These are phyloP conservation scores for Zaprionus tsacasi DNA, from an alignment of 1,140 invertebrate genomes.

Conservation along the genomic window DNA sequence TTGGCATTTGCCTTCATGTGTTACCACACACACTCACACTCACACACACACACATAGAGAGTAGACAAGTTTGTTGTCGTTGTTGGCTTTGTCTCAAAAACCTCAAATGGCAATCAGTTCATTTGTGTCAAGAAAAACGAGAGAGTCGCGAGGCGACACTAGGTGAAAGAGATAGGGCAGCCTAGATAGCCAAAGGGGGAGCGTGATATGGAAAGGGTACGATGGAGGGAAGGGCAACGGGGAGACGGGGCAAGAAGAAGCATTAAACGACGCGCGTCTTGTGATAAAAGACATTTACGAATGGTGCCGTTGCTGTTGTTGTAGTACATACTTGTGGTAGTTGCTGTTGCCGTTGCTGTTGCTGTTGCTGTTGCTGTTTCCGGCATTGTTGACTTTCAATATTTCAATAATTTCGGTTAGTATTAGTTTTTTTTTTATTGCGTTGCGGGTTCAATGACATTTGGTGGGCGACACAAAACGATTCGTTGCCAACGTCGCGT, in stretches of 20 bases:
- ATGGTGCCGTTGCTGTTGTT: constrained; percentile 10
- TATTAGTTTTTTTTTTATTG: constrained; percentile 16
- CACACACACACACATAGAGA: neutral
- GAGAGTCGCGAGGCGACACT: constrained; percentile 31
- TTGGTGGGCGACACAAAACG: constrained; percentile 48
- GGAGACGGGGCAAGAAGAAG: neutral
- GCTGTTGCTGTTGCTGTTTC: neutral
- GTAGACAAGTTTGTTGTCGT: constrained; percentile 6
- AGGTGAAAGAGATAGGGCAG: constrained; percentile 16
- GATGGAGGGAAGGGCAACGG: neutral
- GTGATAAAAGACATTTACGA: constrained; percentile 44
- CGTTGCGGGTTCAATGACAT: constrained; percentile 63
- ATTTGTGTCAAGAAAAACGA: constrained; percentile 57
- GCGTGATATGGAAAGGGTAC: neutral
- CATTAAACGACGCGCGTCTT: constrained; percentile 32
- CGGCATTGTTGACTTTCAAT: constrained; percentile 51
- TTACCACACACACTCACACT: constrained; percentile 29
- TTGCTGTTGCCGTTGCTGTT: neutral
- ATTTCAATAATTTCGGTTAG: constrained; percentile 68
- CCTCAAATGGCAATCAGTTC: constrained; percentile 52
- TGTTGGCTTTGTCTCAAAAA: constrained; percentile 34
- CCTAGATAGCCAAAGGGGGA: neutral
- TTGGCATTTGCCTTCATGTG: neutral
- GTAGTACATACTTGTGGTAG: neutral
- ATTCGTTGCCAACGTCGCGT: constrained; percentile 43